These are phyloP conservation scores for Nemotelus pantherinus DNA, from an alignment of 2,888 invertebrate species.

Conservation along the genomic window DNA sequence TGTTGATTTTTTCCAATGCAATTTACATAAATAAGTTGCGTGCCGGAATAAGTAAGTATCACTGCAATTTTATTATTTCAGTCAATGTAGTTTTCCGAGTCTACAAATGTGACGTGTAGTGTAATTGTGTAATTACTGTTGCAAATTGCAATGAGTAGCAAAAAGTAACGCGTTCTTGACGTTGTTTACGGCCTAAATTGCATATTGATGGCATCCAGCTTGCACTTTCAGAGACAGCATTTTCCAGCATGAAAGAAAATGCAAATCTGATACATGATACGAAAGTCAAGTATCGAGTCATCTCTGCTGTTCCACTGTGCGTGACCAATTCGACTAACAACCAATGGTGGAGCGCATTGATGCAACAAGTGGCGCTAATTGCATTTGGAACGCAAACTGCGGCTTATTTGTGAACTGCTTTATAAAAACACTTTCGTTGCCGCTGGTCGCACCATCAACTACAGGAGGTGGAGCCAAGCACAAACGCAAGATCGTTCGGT, in stretches of 20 bases:
- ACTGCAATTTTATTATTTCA: no score
- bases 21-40: no score
- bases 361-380: background rate
- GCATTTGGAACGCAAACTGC: background rate
- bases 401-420: background rate
- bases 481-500: background rate
- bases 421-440: background rate
- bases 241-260: no score
- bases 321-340: background rate
- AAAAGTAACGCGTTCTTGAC: background rate
- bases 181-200: background rate
- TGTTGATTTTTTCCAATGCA: background rate
- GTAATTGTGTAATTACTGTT: no score
- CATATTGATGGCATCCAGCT: no score
- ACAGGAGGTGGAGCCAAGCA: background rate
- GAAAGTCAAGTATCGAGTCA: background rate
- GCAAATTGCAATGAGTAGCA: background rate
- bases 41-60: no score
- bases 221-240: no score
- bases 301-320: background rate
- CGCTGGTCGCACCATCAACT: background rate
- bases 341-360: background rate
- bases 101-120: no score
- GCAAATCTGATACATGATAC: no score
- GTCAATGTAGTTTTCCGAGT: no score